Percentiles rank a stretch among this genome's conserved stretches.
These are phyloP conservation scores for Stenopsyche tienmushanensis DNA, from an alignment of 1,140 invertebrate species.

Conservation along the genomic window DNA sequence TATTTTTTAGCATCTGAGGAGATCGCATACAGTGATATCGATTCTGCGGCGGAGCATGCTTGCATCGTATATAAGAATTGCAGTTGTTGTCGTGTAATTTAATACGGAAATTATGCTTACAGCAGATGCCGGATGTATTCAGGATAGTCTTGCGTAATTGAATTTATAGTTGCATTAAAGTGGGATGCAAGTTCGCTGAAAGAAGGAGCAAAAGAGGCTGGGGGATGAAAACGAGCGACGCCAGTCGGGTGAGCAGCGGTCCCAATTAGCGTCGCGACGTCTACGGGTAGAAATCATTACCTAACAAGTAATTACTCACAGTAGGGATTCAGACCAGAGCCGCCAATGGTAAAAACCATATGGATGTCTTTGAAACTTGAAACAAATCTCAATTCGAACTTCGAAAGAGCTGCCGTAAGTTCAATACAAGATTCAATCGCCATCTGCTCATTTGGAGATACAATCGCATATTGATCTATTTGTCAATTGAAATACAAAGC, in stretches of 20 bases:
- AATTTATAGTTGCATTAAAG: not conserved
- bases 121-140: not conserved
- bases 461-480: too few relatives aligned
- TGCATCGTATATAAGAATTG: too few relatives aligned
- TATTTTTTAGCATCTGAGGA: too few relatives aligned
- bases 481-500: too few relatives aligned
- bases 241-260: not conserved
- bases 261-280: conserved; percentile 12
- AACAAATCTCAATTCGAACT: too few relatives aligned
- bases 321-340: not conserved
- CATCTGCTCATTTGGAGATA: too few relatives aligned
- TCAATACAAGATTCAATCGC: too few relatives aligned
- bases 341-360: too few relatives aligned
- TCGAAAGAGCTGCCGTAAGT: too few relatives aligned
- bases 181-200: not conserved
- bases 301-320: not conserved
- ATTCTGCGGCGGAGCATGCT: too few relatives aligned
- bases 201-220: not conserved
- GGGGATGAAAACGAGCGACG: not conserved
- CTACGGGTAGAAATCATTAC: not conserved
- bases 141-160: not conserved
- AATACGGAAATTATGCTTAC: not conserved
- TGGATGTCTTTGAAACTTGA: too few relatives aligned
- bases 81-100: not conserved
- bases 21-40: too few relatives aligned